These are phyloP conservation scores for Heliconius hewitsoni DNA, from an alignment of 1,140 invertebrate species.

Conservation along the genomic window DNA sequence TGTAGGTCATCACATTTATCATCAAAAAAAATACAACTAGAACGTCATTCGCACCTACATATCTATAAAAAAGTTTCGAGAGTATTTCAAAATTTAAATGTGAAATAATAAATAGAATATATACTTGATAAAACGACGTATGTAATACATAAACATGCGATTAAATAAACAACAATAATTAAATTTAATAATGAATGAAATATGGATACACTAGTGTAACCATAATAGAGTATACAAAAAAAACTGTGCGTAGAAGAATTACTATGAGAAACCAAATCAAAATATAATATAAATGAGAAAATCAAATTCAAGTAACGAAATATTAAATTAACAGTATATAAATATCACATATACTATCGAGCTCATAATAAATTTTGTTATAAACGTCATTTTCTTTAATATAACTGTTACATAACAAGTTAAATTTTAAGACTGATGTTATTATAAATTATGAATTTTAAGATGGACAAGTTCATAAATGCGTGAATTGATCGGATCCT, in stretches of 20 bases:
- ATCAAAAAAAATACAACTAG: conserved; percentile 12
- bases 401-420: neutral
- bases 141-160: neutral
- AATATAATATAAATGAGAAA: neutral
- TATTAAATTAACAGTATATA: neutral
- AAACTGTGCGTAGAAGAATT: neutral
- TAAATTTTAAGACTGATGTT: neutral
- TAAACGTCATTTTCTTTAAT: neutral
- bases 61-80: neutral
- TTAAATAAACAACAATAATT: neutral
- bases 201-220: neutral
- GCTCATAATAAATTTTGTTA: neutral
- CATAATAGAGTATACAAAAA: neutral
- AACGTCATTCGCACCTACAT: neutral
- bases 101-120: no score
- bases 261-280: neutral
- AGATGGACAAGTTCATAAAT: conserved; percentile 53
- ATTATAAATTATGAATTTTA: neutral
- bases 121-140: no score
- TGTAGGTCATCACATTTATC: conserved; percentile 41
- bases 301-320: neutral
- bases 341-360: conserved; percentile 2
- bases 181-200: neutral
- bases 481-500: conserved; percentile 66
- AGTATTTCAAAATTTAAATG: no score